Conservation (phyloP, 2,888 invertebrate species). For the Xiphydria camelus region DNA sequence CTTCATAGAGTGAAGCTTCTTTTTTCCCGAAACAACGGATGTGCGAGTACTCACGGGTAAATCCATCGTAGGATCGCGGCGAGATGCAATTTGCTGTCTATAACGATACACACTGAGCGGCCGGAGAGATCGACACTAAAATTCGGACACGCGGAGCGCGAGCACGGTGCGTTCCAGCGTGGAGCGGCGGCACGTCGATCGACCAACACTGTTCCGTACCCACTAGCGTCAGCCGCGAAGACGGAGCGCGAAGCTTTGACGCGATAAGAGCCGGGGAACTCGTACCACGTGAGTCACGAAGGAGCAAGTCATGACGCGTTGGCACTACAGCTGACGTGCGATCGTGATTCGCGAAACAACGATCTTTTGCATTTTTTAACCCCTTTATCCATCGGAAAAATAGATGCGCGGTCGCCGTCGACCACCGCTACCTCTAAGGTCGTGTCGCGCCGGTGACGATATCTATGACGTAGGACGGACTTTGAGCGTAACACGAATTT, state of each 20-base stretch:
- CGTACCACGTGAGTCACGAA: slow-evolving; percentile 14
- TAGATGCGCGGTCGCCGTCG: no score
- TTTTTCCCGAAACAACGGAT: no score
- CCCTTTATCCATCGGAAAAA: no score
- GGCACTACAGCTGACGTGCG: slow-evolving; percentile 4
- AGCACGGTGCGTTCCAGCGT: neutral
- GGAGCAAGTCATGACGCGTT: neutral
- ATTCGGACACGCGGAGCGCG: neutral
- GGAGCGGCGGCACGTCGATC: no score
- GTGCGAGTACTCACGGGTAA: slow-evolving; percentile 34
- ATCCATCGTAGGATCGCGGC: slow-evolving; percentile 21
- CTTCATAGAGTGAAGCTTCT: neutral
- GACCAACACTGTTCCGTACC: no score
- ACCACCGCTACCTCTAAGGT: no score
- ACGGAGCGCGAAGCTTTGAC: no score
- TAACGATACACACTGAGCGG: neutral
- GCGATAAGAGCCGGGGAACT: slow-evolving; percentile 7
- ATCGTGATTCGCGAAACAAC: slow-evolving; percentile 4
- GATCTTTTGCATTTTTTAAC: no score
- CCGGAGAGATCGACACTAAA: neutral
- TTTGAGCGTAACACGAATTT: no score
- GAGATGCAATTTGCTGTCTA: neutral
- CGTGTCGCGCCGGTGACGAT: no score
- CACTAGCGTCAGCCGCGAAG: no score
- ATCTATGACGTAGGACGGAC: no score